Base-by-base conservation (phyloP, 2,888 invertebrate genomes). In the Cyclophora punctaria region DNA sequence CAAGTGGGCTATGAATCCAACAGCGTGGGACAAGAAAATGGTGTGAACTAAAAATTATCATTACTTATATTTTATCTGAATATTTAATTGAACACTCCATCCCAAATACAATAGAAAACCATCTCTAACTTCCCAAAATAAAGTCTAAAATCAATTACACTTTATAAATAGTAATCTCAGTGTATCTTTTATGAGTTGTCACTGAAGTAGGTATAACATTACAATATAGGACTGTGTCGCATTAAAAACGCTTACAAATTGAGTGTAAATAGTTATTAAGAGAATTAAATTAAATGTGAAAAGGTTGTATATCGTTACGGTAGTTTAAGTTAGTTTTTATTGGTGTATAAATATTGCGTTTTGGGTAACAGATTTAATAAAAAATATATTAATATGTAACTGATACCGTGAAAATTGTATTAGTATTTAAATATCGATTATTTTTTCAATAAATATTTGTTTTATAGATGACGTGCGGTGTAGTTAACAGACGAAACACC, bases 31-130 rank as follows among this genome's bases (percentile, higher is more conserved):
- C 67, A 63, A 68, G 71, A 69, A 64, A 63, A 65, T 69, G 71
- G 81, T 80, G 81, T 81, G 82, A 83, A 81, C 78, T 71, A 63
- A 62, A 66, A 66, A 78, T 80, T 71, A 77, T 66, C 73, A 77
- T 80, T 73, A 76, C 78, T 83, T 80, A 79, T 82, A 75, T 71
- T 80, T 80, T 71, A 72, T 73, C 78, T 69, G 60, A 69, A 75
- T 67, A 74, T 75, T 79, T 78, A 80, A 80, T 79, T 67, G 66
- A 69, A 65, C 69, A 73, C 76, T 78, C 68, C 56, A 66, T 64
- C 62, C 44, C 20, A 48, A 46, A 35, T 7, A 50, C 51, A 50
- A 47, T 48, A 46, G 41, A 64, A 51, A 53, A 37, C 40, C 47
- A 48, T 56, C 63, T 56, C 59, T 67, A 59, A 49, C 4, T 5